These are phyloP conservation scores for Phalacrocorax aristotelis DNA, from an alignment of 2,113 vertebrate genomes.

Conservation along the genomic window DNA sequence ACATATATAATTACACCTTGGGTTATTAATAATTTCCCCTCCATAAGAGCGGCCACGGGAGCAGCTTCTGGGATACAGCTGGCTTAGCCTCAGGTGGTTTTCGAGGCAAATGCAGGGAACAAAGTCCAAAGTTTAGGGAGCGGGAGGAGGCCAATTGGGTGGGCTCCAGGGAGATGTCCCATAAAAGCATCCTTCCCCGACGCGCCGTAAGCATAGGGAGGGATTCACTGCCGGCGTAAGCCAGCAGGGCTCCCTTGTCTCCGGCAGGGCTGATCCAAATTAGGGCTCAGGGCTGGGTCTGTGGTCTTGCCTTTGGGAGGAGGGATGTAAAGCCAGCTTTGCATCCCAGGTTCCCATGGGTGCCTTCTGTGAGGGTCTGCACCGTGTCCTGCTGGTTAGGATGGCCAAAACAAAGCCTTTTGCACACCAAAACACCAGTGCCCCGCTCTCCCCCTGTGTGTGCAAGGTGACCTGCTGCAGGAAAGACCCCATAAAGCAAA, in stretches of 20 bases:
- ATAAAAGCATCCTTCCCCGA: neutral
- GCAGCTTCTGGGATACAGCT: neutral
- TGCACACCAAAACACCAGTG: neutral
- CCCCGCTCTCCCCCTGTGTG: fast-evolving
- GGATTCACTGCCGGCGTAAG: neutral
- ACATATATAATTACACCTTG: conserved; percentile 35
- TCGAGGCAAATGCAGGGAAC: fast-evolving
- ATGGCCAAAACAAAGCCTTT: fast-evolving
- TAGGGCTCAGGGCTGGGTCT: neutral
- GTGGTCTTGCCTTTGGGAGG: fast-evolving
- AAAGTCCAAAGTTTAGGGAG: neutral
- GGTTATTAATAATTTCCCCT: conserved; percentile 55
- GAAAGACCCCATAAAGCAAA: fast-evolving
- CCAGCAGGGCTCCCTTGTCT: neutral
- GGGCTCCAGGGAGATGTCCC: neutral
- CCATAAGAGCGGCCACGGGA: neutral
- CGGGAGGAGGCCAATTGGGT: neutral
- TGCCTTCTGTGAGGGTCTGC: neutral
- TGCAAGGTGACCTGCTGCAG: neutral
- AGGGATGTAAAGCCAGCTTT: neutral
- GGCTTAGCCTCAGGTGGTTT: neutral
- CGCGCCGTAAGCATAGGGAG: fast-evolving
- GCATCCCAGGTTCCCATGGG: neutral
- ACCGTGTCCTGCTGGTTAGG: fast-evolving
- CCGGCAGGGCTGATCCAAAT: neutral